Percentiles rank a stretch among this genome's conserved stretches.
phyloP scores from a whole-genome alignment of 2,797 vertebrate species.

The Clarias pachynema region DNA sequence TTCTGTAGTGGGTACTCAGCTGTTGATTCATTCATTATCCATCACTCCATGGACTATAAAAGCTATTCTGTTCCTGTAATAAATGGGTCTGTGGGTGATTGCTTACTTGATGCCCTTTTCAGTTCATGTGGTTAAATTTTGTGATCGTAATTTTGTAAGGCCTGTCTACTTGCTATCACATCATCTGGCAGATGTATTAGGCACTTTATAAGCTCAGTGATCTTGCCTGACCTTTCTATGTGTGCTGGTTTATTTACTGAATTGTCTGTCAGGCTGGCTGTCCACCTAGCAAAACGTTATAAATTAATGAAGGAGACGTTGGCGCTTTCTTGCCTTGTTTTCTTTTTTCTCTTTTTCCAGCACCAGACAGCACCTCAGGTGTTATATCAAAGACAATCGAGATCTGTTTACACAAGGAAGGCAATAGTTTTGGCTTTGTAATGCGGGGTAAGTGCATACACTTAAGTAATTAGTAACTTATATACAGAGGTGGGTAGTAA shows the following conservation, averaged over 20 bases:
- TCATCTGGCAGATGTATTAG: slow-evolving; percentile 41
- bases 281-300: slow-evolving; percentile 38
- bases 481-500: too few species aligned
- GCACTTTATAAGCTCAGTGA: slow-evolving; percentile 45
- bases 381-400: slow-evolving; percentile 94
- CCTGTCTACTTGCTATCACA: neutral
- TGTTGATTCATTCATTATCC: neutral
- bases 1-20: neutral
- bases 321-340: slow-evolving; percentile 26
- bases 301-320: slow-evolving; percentile 44
- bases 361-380: slow-evolving; percentile 86
- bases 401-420: slow-evolving; percentile 94
- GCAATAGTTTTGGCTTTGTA: slow-evolving; percentile 94
- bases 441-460: slow-evolving; percentile 84
- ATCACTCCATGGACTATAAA: slow-evolving; percentile 4
- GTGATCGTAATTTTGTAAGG: slow-evolving; percentile 6
- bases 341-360: slow-evolving; percentile 64
- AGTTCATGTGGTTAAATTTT: slow-evolving; percentile 28
- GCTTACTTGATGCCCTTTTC: slow-evolving; percentile 25
- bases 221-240: slow-evolving; percentile 47
- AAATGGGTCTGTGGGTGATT: slow-evolving; percentile 1
- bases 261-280: slow-evolving; percentile 3
- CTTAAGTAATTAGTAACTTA: neutral
- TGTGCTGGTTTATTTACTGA: slow-evolving; percentile 44
- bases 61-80: neutral